Base-by-base conservation (phyloP, 2,113 vertebrate genomes). In the Ciconia boyciana region DNA sequence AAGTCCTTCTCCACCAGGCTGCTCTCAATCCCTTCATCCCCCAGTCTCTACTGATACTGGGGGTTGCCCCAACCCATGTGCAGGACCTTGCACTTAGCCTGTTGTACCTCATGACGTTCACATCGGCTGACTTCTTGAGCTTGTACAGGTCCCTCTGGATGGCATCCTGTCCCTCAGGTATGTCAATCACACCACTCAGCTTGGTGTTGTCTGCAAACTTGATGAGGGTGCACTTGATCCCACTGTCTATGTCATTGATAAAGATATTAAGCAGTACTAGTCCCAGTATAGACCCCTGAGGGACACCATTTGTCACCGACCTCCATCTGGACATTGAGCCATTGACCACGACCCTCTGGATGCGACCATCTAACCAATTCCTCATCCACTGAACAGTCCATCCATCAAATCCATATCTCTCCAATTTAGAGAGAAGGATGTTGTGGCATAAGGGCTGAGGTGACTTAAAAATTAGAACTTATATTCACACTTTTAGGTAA, bases 111-210 rank as follows among this genome's bases (percentile, higher is more conserved):
- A 13, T 46, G 39, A 52, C 2, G 7, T 54, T 72, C 10, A 22
- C 5, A 16, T 4, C 1, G 26, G 16, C 15, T 7, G 8, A 20
- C 6, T 21, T 34, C n/a, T 65, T 0, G 1, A 49, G 14, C 18
- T 48, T 75, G 29, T 14, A 9, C 11, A 57, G 55, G 31, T 57
- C 5, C 7, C 19, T 57, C 32, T 34, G 55, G 8, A 57, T 57
- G 55, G 22, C 4, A 74, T 46, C 48, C 8, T 5, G 4, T 43
- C 12, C 14, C 25, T 60, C 43, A 24, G 20, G 44, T 7, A 5
- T 66, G 24, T 77, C 10, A 49, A 19, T 10, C 10, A 6, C 24
- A 39, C 17, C 24, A 24, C 8, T 58, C 29, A 57, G 13, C 7
- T 49, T 66, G n/a, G 22, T 65, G 29, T 41, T 2, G 2, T 12